Evolutionary conservation across 2,797 vertebrate genomes (phyloP).

Genomic region (Pseudomugil gertrudae): DNA sequence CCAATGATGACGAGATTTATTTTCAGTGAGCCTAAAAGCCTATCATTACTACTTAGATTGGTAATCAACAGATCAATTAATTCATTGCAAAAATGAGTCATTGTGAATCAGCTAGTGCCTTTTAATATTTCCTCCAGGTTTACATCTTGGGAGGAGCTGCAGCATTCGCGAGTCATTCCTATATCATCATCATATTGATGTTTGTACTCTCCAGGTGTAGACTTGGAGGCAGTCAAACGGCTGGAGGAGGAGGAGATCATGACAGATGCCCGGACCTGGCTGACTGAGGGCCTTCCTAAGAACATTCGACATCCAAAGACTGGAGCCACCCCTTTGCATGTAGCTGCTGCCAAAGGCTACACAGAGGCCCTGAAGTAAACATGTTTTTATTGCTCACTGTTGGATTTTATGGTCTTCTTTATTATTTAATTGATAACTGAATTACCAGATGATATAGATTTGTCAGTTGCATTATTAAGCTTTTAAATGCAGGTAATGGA

Average conservation of each 20-base stretch:
- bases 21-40: too few species aligned
- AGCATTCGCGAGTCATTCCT: too few species aligned
- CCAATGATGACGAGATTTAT: too few species aligned
- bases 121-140: neutral
- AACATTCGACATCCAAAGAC: slow-evolving; percentile 84
- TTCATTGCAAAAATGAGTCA: neutral
- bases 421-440: neutral
- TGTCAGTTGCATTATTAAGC: neutral
- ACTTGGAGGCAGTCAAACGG: slow-evolving; percentile 87
- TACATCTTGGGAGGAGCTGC: neutral
- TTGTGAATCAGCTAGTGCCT: neutral
- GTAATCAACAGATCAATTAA: too few species aligned
- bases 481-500: neutral
- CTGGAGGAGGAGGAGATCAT: slow-evolving; percentile 89
- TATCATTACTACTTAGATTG: too few species aligned
- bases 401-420: too few species aligned
- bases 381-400: neutral
- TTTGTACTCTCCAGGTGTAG: slow-evolving; percentile 78
- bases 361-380: slow-evolving; percentile 88
- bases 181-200: neutral
- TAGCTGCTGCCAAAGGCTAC: slow-evolving; percentile 93
- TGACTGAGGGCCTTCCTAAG: slow-evolving; percentile 82
- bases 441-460: neutral
- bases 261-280: slow-evolving; percentile 86
- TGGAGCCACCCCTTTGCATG: slow-evolving; percentile 89